Evolutionary conservation across 37 sponge, comb jelly and placozoan genomes (phyloP).

Genomic region (Diacarnus erythraeanus): DNA sequence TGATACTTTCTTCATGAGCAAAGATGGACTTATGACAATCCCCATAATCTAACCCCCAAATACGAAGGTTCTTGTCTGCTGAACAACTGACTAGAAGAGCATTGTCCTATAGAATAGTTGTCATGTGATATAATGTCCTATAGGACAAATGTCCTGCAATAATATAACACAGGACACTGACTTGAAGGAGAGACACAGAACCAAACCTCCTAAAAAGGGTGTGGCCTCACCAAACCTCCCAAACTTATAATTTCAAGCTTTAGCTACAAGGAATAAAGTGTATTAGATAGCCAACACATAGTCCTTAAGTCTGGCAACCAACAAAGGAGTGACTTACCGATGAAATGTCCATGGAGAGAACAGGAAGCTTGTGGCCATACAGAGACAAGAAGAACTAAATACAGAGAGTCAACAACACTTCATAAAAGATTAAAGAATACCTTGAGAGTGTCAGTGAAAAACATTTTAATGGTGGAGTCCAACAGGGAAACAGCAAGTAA

Average conservation of each 20-base stretch:
- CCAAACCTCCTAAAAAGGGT: too few relatives aligned
- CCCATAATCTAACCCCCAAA: slow-evolving; percentile 98
- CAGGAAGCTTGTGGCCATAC: slow-evolving; percentile 98
- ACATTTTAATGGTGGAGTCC: slow-evolving; percentile 94
- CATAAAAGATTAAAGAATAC: slow-evolving; percentile 20
- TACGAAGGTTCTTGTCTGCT: slow-evolving; percentile 93
- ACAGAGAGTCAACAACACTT: not conserved
- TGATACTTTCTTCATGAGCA: slow-evolving; percentile 93
- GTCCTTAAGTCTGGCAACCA: too few relatives aligned
- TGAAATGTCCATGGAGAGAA: slow-evolving; percentile 95
- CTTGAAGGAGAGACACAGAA: too few relatives aligned
- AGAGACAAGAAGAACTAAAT: slow-evolving; percentile 88
- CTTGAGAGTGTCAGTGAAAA: slow-evolving; percentile 92
- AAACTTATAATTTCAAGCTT: too few relatives aligned
- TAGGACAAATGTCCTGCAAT: too few relatives aligned
- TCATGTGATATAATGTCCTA: too few relatives aligned
- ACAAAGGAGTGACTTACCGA: slow-evolving; percentile 69
- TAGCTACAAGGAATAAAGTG: too few relatives aligned
- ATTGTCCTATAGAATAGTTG: slow-evolving; percentile 82
- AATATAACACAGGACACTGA: too few relatives aligned
- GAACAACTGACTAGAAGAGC: slow-evolving; percentile 90
- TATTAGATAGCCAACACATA: too few relatives aligned
- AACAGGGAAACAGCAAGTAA: slow-evolving; percentile 90
- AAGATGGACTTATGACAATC: slow-evolving; percentile 98
- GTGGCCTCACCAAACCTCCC: too few relatives aligned